Evolutionary conservation across 2,888 invertebrate species (phyloP), one percentile per base, ranked within the genome.

Genomic region (Magallana nippona): DNA sequence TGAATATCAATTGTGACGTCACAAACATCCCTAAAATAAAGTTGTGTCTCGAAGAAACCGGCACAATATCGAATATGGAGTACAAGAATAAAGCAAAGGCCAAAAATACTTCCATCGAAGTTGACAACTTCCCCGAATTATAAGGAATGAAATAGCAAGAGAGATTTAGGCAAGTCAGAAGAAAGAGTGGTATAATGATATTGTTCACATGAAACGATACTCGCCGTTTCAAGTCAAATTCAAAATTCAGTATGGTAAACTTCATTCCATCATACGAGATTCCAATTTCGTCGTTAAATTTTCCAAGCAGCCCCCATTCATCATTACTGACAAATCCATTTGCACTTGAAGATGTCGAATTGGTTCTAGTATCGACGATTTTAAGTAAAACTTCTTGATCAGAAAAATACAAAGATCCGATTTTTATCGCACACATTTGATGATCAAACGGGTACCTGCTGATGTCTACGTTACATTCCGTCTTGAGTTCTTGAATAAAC

Each of bases 1-100:
- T 81, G 15, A 81, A 55, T 3, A 81, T 13, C 55, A 81, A 62
- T 44, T 81, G 81, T 55, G 19, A 81, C 19, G 62, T 55, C 62
- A 81, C 63, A 17, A 62, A 81, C 17, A 81, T 15, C 63, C 81
- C 81, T 11, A 81, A 62, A 62, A 62, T 81, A 55, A 81, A 81
- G 32, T 19, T 22, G 55, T 60, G 55, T 55, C 44, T 22, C 19
- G 81, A 62, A 44, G 81, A 63, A 44, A 15, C 55, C 2, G 81
- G 81, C 27, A 81, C n/a, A 32, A 17, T 13, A 22, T 81, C 81
- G 11, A 44, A 44, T 81, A 81, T 62, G 8, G 62, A 15, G 10
- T n/a, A 10, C 55, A 81, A 19, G 44, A 81, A n/a, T 1, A 81
- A 60, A 8, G 81, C 62, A 62, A 81, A 81, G 22, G 81, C 62